These are phyloP conservation scores for Drosophila kambysellisi DNA, from an alignment of 2,888 invertebrate genomes.

Conservation along the genomic window DNA sequence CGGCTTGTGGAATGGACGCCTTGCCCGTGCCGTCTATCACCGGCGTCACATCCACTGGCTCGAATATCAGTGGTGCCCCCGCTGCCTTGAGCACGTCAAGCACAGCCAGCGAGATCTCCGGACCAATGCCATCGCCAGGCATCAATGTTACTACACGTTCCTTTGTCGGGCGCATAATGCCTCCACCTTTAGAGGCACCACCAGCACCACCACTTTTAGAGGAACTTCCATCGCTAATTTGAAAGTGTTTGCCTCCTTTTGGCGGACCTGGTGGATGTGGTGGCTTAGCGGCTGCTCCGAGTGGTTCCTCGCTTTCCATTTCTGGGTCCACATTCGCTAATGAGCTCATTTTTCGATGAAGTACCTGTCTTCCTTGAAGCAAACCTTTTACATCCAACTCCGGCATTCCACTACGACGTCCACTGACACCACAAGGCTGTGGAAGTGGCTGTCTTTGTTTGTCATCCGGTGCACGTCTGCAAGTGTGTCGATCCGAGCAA, in stretches of 20 bases:
- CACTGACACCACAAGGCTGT: neutral
- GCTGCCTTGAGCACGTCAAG: constrained; percentile 97
- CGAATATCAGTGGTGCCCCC: constrained; percentile 98
- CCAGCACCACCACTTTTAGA: neutral
- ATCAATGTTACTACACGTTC: constrained; percentile 91
- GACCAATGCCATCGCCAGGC: constrained; percentile 99
- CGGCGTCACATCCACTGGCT: constrained; percentile 98
- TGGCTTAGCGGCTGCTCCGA: neutral
- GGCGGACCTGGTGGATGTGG: neutral
- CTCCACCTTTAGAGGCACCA: neutral
- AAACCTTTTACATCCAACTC: neutral
- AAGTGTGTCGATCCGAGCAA: neutral
- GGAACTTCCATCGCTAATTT: neutral
- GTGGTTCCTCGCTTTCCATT: neutral
- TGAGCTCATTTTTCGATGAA: neutral
- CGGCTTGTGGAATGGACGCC: constrained; percentile 96
- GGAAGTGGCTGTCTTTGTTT: constrained; percentile 5
- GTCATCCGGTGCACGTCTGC: constrained; percentile 2
- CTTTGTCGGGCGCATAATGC: neutral
- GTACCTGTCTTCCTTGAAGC: neutral
- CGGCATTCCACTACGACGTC: neutral
- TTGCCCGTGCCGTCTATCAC: constrained; percentile 93
- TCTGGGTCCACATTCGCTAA: neutral
- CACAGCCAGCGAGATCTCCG: constrained; percentile 98
- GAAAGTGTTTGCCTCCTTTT: neutral